phyloP scores from a whole-genome alignment of 2,113 vertebrate species.

The Nanorana parkeri region DNA sequence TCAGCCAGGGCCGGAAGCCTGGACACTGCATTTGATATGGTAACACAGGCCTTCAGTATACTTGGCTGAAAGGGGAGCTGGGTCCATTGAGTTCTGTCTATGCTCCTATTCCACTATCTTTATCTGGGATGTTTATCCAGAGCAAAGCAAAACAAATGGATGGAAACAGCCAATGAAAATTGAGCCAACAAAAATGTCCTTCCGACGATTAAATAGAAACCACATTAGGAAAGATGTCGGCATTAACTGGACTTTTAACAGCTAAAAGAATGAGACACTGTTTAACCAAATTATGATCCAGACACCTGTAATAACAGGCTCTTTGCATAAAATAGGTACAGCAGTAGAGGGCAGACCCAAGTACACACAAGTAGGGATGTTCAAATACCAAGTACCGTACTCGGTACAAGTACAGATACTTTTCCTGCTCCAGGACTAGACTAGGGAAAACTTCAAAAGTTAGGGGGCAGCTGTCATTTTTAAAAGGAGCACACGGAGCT shows the following conservation, averaged over 20 bases:
- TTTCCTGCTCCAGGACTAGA: too few species aligned
- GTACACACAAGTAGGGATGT: too few species aligned
- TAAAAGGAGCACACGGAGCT: too few species aligned
- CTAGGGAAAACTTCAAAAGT: too few species aligned
- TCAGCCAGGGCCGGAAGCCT: slow-evolving; percentile 50
- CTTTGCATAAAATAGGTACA: background rate
- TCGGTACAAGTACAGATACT: too few species aligned
- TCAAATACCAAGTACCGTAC: too few species aligned
- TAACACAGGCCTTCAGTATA: slow-evolving; percentile 37
- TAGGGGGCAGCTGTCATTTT: too few species aligned
- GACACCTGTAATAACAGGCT: slow-evolving; percentile 39
- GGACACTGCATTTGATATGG: slow-evolving; percentile 8
- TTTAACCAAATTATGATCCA: background rate
- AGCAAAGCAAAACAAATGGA: slow-evolving; percentile 23
- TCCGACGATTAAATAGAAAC: slow-evolving; percentile 22
- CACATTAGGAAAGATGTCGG: background rate
- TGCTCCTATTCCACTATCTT: slow-evolving; percentile 31
- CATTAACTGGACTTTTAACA: background rate
- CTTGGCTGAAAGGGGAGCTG: slow-evolving; percentile 27
- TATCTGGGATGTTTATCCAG: slow-evolving; percentile 29
- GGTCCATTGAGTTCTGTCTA: slow-evolving; percentile 37
- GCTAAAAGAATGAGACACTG: background rate
- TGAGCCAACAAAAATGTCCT: slow-evolving; percentile 15
- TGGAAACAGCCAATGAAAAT: background rate
- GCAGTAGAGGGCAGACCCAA: too few species aligned